phyloP scores from a whole-genome alignment of 2,888 invertebrate genomes.

The Urechis unicinctus region DNA sequence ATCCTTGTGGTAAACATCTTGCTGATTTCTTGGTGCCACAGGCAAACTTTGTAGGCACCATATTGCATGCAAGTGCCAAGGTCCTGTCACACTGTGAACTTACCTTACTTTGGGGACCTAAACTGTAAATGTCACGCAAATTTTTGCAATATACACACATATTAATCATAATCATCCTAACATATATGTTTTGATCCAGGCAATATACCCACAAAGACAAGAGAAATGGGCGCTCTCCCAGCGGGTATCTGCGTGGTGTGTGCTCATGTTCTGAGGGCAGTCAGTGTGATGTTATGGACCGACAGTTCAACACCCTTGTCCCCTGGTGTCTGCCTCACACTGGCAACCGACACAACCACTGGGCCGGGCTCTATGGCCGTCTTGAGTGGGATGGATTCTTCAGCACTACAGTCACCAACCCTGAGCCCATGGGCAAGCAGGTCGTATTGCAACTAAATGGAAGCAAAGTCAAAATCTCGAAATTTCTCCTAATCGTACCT shows the following conservation, averaged over 20 bases:
- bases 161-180: background rate
- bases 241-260: constrained; percentile 63
- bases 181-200: constrained; percentile 32
- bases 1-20: no score
- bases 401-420: constrained; percentile 70
- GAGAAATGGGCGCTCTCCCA: constrained; percentile 54
- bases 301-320: constrained; percentile 75
- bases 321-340: constrained; percentile 87
- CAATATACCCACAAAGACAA: constrained; percentile 57
- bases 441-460: constrained; percentile 37
- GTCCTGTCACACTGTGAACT: no score
- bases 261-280: constrained; percentile 64
- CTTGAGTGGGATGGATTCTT: constrained; percentile 79
- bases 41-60: no score
- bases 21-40: no score
- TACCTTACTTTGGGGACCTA: no score
- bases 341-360: constrained; percentile 76
- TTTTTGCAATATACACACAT: no score
- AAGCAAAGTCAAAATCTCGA: no score
- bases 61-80: no score
- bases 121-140: no score
- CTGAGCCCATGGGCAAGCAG: constrained; percentile 81
- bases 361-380: constrained; percentile 78
- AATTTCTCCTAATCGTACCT: no score
- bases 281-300: constrained; percentile 63